Percentiles rank a stretch among this genome's conserved stretches.
phyloP scores from a whole-genome alignment of 2,888 invertebrate genomes.

The Chrysolina oricalcia region DNA sequence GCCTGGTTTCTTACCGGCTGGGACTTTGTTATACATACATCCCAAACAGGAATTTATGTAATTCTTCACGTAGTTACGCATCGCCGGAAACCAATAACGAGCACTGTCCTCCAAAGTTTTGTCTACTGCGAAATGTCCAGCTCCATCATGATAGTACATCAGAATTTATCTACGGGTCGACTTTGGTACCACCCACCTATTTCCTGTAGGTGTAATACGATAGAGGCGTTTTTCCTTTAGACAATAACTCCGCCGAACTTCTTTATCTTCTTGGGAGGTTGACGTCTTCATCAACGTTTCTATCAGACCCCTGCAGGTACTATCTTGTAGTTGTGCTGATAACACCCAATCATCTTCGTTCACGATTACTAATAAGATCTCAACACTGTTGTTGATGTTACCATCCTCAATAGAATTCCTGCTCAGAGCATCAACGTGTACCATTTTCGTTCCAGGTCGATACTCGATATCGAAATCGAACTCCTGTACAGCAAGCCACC shows the following conservation, averaged over 20 bases:
- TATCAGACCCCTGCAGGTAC: constrained; percentile 40
- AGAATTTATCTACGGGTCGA: constrained; percentile 43
- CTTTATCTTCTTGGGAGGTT: constrained; percentile 28
- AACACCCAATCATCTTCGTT: constrained; percentile 33
- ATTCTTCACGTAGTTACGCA: constrained; percentile 56
- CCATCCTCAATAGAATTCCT: constrained; percentile 38
- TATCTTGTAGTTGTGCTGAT: no score
- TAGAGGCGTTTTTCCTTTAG: constrained; percentile 47
- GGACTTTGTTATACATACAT: constrained; percentile 62
- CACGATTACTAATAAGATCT: constrained; percentile 40
- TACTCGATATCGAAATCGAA: constrained; percentile 60
- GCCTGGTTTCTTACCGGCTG: constrained; percentile 53
- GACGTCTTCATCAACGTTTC: constrained; percentile 40
- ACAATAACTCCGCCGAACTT: constrained; percentile 47
- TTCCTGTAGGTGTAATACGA: constrained; percentile 41
- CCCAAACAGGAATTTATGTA: constrained; percentile 62
- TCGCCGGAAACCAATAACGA: constrained; percentile 59
- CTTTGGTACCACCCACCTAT: constrained; percentile 49
- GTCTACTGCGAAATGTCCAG: no score
- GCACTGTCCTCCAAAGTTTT: constrained; percentile 55
- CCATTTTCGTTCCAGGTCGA: constrained; percentile 57
- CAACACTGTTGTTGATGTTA: neutral
- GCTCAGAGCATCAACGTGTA: constrained; percentile 59
- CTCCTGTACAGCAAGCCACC: constrained; percentile 62
- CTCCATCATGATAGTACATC: no score